These are phyloP conservation scores for Pararge aegeria DNA, from an alignment of 1,140 invertebrate genomes.

Conservation along the genomic window DNA sequence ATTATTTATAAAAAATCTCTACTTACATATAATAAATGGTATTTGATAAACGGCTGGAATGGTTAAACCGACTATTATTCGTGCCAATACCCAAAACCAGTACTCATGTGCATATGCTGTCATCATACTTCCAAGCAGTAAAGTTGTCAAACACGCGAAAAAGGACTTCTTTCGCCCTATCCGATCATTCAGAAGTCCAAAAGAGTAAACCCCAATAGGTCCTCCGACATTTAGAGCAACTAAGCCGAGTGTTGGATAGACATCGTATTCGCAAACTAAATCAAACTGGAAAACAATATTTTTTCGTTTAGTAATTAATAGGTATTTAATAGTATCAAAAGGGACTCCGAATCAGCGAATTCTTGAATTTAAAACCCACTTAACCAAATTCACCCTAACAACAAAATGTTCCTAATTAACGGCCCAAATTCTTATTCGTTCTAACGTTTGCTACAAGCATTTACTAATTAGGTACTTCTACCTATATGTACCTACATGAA, in stretches of 20 bases:
- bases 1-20: no score
- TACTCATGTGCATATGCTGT: slow-evolving; percentile 88
- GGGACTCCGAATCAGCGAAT: no score
- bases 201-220: slow-evolving; percentile 91
- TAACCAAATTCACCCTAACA: no score
- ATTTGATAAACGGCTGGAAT: slow-evolving; percentile 97
- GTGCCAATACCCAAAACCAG: slow-evolving; percentile 89
- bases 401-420: no score
- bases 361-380: no score
- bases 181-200: slow-evolving; percentile 91
- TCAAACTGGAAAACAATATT: slow-evolving; percentile 85
- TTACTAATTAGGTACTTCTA: no score
- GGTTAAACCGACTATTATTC: slow-evolving; percentile 90
- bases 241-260: slow-evolving; percentile 91
- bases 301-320: no score
- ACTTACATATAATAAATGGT: slow-evolving; percentile 95
- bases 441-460: no score
- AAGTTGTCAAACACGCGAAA: slow-evolving; percentile 88
- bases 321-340: no score
- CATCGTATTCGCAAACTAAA: slow-evolving; percentile 90
- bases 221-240: slow-evolving; percentile 91
- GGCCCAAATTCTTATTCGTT: no score
- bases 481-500: no score
- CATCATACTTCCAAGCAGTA: slow-evolving; percentile 88
- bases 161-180: slow-evolving; percentile 90